phyloP scores from a whole-genome alignment of 2,797 vertebrate species.

The Leptoclinus maculatus region DNA sequence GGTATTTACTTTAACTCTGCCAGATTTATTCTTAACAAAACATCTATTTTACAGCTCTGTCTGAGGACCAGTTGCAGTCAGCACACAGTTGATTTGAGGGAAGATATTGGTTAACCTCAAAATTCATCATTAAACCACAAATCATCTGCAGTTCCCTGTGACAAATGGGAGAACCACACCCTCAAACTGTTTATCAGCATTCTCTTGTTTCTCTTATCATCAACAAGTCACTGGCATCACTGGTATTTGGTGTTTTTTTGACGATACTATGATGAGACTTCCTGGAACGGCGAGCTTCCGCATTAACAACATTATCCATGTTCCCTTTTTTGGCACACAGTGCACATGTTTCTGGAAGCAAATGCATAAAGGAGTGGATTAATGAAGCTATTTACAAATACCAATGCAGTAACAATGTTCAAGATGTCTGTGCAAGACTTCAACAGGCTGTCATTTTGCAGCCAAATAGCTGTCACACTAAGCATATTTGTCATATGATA shows the following conservation, averaged over 20 bases:
- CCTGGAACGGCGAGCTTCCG: too few species aligned
- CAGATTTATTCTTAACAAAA: not conserved
- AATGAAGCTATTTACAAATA: not conserved
- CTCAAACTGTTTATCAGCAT: not conserved
- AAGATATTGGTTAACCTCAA: constrained; percentile 4
- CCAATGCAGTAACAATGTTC: not conserved
- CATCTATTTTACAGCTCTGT: constrained; percentile 5
- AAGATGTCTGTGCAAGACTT: not conserved
- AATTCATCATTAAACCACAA: constrained; percentile 3
- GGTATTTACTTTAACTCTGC: too few species aligned
- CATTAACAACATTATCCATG: not conserved
- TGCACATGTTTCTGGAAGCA: not conserved
- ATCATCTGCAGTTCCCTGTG: not conserved
- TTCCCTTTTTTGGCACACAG: not conserved
- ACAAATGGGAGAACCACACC: constrained; percentile 20
- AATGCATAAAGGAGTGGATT: not conserved
- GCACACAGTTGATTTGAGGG: not conserved
- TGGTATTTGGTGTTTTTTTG: too few species aligned
- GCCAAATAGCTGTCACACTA: not conserved
- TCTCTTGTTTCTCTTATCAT: too few species aligned
- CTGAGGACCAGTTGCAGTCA: constrained; percentile 5
- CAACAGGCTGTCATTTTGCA: not conserved
- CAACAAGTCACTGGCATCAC: too few species aligned
- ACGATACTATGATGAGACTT: too few species aligned
- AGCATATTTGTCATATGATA: constrained; percentile 23